Conservation (phyloP, 1,140 invertebrate genomes). For the Zaprionus tsacasi region DNA sequence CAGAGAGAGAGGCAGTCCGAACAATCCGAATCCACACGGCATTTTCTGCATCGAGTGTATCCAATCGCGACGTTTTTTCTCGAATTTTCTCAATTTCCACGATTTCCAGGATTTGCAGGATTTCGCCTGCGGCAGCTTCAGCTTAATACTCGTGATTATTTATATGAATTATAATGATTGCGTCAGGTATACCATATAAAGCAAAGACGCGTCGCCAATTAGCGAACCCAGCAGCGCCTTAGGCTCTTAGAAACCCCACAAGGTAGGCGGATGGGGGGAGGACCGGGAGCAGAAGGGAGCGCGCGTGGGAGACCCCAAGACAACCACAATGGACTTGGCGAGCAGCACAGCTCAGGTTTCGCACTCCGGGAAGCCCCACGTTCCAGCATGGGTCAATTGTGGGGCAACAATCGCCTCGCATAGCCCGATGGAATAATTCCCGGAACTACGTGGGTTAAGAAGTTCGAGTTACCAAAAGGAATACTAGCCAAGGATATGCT, state of each 20-base stretch:
- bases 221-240: constrained; percentile 3
- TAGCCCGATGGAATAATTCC: not conserved
- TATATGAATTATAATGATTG: constrained; percentile 31
- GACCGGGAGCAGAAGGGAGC: not conserved
- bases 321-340: constrained; percentile 37
- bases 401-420: not conserved
- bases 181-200: not conserved
- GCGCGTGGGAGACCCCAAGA: not conserved
- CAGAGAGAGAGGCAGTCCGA: not conserved
- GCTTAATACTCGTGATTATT: constrained; percentile 25
- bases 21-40: not conserved
- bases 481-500: too few species aligned
- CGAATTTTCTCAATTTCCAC: constrained; percentile 8
- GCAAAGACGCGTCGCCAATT: constrained; percentile 27
- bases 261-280: not conserved
- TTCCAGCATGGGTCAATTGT: constrained; percentile 8
- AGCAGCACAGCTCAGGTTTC: constrained; percentile 30
- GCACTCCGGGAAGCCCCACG: constrained; percentile 31
- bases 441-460: not conserved
- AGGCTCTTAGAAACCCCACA: constrained; percentile 30
- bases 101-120: constrained; percentile 12
- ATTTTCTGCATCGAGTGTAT: constrained; percentile 25
- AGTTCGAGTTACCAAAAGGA: not conserved
- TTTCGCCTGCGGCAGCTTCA: not conserved
- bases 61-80: not conserved